Conservation (phyloP, 2,797 vertebrate genomes). For the Echiichthys vipera region DNA sequence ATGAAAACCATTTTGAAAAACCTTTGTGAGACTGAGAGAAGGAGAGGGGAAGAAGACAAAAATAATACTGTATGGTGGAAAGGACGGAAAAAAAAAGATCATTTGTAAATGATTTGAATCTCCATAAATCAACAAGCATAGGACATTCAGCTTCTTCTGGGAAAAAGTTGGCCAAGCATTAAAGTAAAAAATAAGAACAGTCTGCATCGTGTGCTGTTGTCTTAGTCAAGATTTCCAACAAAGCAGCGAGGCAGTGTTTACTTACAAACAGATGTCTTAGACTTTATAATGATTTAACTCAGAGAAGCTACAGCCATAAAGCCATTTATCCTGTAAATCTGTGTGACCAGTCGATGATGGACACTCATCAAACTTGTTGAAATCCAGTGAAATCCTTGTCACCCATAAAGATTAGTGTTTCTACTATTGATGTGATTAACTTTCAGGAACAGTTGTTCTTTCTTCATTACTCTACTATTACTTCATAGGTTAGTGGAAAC, state of each 20-base stretch:
- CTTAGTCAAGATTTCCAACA: neutral
- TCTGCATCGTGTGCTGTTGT: neutral
- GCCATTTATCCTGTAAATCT: no score
- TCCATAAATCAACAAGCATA: neutral
- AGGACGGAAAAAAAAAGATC: neutral
- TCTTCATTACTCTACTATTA: neutral
- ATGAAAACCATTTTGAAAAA: no score
- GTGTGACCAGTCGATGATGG: neutral
- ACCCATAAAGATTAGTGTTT: neutral
- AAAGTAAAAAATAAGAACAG: neutral
- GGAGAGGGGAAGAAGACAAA: neutral
- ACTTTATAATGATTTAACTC: slow-evolving; percentile 3
- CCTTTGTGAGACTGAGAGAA: no score
- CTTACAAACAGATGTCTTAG: slow-evolving; percentile 4
- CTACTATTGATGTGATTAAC: neutral
- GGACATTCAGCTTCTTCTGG: slow-evolving; percentile 5
- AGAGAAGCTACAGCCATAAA: no score
- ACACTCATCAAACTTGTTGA: neutral
- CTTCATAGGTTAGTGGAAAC: neutral
- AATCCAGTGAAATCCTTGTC: neutral
- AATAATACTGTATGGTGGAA: neutral
- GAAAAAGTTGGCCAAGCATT: slow-evolving; percentile 7
- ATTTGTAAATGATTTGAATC: neutral
- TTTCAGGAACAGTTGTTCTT: neutral
- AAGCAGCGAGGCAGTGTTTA: slow-evolving; percentile 3